These are phyloP conservation scores for Cromileptes altivelis DNA, from an alignment of 2,113 vertebrate genomes.

Conservation along the genomic window DNA sequence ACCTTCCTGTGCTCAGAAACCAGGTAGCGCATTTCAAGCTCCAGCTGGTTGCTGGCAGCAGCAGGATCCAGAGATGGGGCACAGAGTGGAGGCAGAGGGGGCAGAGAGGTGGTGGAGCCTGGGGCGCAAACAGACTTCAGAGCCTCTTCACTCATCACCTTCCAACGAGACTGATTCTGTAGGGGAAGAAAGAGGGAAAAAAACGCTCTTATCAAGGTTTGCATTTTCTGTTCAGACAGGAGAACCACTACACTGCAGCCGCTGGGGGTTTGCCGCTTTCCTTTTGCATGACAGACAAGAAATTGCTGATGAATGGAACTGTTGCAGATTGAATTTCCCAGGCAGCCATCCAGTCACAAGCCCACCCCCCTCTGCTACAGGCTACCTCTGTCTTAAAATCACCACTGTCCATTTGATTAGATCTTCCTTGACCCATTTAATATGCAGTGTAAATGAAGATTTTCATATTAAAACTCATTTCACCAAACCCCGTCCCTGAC, in stretches of 20 bases:
- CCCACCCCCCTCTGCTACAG: slow-evolving; percentile 17
- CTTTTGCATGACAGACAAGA: slow-evolving; percentile 20
- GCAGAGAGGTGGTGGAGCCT: slow-evolving; percentile 87
- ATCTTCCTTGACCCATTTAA: neutral
- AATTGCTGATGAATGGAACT: slow-evolving; percentile 34
- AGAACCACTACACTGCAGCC: neutral
- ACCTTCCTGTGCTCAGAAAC: slow-evolving; percentile 96
- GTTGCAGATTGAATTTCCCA: slow-evolving; percentile 23
- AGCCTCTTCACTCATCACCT: slow-evolving; percentile 96
- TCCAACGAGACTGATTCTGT: slow-evolving; percentile 93
- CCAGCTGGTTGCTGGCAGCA: slow-evolving; percentile 91
- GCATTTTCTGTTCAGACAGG: neutral
- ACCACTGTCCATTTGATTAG: neutral
- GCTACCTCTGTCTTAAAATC: slow-evolving; percentile 15
- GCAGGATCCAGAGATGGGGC: slow-evolving; percentile 87
- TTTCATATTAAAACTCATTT: slow-evolving; percentile 21
- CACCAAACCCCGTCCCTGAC: neutral
- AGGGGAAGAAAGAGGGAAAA: neutral
- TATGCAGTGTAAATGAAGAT: slow-evolving; percentile 2
- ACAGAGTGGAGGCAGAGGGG: slow-evolving; percentile 90
- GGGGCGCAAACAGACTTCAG: slow-evolving; percentile 92
- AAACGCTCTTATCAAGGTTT: neutral
- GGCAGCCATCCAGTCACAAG: slow-evolving; percentile 5
- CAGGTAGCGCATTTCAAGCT: slow-evolving; percentile 92
- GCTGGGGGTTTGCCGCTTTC: neutral